These are phyloP conservation scores for Merops nubicus DNA, from an alignment of 2,113 vertebrate species.

Conservation along the genomic window DNA sequence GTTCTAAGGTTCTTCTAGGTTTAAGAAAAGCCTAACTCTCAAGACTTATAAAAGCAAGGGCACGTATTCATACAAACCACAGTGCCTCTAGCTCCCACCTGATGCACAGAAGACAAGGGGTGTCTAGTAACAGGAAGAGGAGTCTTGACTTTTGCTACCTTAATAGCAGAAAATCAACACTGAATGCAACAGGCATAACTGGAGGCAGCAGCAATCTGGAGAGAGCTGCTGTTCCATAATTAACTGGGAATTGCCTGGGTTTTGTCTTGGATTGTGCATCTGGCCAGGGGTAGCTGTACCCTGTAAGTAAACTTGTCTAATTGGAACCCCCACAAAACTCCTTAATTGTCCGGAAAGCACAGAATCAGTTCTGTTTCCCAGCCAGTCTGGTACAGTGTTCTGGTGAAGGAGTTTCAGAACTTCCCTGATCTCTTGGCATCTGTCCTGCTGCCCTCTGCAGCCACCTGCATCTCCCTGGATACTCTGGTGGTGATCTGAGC, in stretches of 20 bases:
- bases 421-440: background rate
- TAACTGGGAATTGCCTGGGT: background rate
- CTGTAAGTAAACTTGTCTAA: background rate
- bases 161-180: background rate
- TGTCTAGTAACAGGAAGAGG: background rate
- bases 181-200: background rate
- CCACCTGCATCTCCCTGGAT: background rate
- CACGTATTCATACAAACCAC: rapidly evolving
- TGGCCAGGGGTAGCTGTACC: background rate
- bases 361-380: background rate
- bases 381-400: background rate
- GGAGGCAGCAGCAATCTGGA: background rate
- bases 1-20: background rate
- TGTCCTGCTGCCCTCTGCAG: background rate
- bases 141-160: background rate
- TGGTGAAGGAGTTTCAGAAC: background rate
- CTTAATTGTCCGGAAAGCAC: background rate
- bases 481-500: rapidly evolving
- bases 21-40: background rate
- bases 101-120: background rate
- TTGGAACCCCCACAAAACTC: background rate
- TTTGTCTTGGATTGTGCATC: background rate
- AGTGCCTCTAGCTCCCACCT: background rate
- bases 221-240: background rate
- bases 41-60: background rate